Evolutionary conservation across 2,797 vertebrate genomes (phyloP).

Genomic region (Benthosema pterotum): DNA sequence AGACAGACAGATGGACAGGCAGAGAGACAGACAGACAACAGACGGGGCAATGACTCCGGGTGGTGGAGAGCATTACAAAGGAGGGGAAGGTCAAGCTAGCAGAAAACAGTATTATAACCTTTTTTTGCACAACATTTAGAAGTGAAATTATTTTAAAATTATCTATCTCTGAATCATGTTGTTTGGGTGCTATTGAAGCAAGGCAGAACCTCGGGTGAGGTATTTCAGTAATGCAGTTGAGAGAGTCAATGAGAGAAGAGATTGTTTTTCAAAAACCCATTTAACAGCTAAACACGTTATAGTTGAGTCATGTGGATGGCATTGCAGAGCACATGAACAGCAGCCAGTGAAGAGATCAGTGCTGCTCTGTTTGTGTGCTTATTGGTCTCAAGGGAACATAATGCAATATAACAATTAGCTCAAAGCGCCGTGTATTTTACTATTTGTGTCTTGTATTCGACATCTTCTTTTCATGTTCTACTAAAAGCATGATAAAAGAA

Average conservation of each 20-base stretch:
- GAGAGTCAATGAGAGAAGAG: slow-evolving; percentile 35
- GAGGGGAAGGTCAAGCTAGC: too few relatives aligned
- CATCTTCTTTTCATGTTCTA: slow-evolving; percentile 1
- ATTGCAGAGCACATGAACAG: slow-evolving; percentile 35
- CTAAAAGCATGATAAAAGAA: slow-evolving; percentile 7
- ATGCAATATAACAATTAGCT: slow-evolving; percentile 6
- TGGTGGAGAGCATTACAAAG: too few relatives aligned
- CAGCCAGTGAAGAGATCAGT: slow-evolving; percentile 10
- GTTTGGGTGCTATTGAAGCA: too few relatives aligned
- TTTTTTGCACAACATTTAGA: too few relatives aligned
- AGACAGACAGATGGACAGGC: too few relatives aligned
- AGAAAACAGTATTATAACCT: too few relatives aligned
- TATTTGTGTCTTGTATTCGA: slow-evolving; percentile 17
- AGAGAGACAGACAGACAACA: too few relatives aligned
- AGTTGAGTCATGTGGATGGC: slow-evolving; percentile 66
- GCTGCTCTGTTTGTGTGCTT: slow-evolving; percentile 35
- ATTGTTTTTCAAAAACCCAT: slow-evolving; percentile 60
- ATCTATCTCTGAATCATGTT: too few relatives aligned
- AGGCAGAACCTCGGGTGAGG: slow-evolving; percentile 31
- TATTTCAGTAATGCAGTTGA: slow-evolving; percentile 60
- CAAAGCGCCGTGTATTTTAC: slow-evolving; percentile 24
- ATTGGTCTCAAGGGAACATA: slow-evolving; percentile 27
- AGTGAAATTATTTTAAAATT: too few relatives aligned
- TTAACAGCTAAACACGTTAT: slow-evolving; percentile 53
- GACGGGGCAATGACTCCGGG: too few relatives aligned